Evolutionary conservation across 2,888 invertebrate species (phyloP).

Genomic region (Xestia rhomboidea): DNA sequence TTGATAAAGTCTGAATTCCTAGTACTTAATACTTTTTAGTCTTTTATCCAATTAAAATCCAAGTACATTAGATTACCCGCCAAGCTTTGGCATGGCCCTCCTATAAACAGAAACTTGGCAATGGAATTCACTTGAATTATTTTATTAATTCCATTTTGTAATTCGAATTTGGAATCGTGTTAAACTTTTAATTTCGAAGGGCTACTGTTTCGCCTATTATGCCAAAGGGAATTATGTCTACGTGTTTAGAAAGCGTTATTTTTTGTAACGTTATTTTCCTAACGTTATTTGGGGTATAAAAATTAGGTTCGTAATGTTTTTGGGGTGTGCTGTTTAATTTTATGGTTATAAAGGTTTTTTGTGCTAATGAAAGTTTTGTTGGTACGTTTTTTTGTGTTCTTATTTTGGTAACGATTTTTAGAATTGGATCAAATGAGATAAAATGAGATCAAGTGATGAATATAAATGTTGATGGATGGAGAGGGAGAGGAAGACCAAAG

Average conservation of each 20-base stretch:
- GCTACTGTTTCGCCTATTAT: slow-evolving; percentile 59
- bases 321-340: slow-evolving; percentile 48
- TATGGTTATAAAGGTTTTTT: slow-evolving; percentile 19
- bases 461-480: too few species aligned
- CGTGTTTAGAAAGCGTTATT: slow-evolving; percentile 64
- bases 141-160: slow-evolving; percentile 65
- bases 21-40: slow-evolving; percentile 12
- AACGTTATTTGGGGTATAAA: slow-evolving; percentile 52
- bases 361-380: slow-evolving; percentile 20
- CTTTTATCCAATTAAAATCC: slow-evolving; percentile 52
- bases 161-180: slow-evolving; percentile 64
- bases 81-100: slow-evolving; percentile 41
- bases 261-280: slow-evolving; percentile 57
- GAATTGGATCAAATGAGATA: not conserved
- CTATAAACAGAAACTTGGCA: slow-evolving; percentile 54
- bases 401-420: not conserved
- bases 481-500: too few species aligned
- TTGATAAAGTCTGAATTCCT: not conserved
- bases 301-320: slow-evolving; percentile 58
- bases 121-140: slow-evolving; percentile 61
- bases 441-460: too few species aligned
- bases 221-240: slow-evolving; percentile 60
- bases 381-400: slow-evolving; percentile 2
- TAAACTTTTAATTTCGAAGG: slow-evolving; percentile 65
- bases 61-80: slow-evolving; percentile 45